Evolutionary conservation across 64 coral and sea anemone genomes (phyloP).

Genomic region (Acropora tenuis): DNA sequence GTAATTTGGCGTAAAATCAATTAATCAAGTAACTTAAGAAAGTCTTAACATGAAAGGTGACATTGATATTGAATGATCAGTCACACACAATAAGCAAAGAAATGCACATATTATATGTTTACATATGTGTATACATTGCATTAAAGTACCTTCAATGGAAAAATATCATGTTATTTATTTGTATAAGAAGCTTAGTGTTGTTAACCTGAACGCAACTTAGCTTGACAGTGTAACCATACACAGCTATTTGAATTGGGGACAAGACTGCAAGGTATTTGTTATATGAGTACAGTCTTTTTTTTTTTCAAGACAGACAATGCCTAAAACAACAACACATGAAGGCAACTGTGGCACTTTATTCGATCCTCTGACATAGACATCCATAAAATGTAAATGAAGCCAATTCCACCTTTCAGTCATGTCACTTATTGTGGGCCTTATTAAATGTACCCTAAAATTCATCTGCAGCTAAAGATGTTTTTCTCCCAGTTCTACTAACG

Average conservation of each 20-base stretch:
- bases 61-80: neutral
- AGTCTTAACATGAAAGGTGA: constrained; percentile 14
- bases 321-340: neutral
- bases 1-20: too few relatives aligned
- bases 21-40: constrained; percentile 12
- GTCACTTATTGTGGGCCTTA: neutral
- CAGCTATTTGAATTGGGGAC: neutral
- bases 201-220: neutral
- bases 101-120: constrained; percentile 14
- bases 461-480: neutral
- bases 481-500: neutral
- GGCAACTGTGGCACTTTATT: constrained; percentile 1
- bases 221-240: constrained; percentile 2
- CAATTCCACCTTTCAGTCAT: neutral
- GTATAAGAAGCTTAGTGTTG: neutral
- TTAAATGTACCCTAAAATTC: neutral
- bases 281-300: neutral
- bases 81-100: constrained; percentile 9
- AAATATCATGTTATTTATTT: neutral
- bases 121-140: neutral
- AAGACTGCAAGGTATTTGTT: neutral
- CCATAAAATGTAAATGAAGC: neutral
- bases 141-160: neutral
- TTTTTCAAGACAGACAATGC: neutral
- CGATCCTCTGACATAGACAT: neutral